Evolutionary conservation across 2,888 invertebrate genomes (phyloP), one percentile per base, ranked within the genome.

Genomic region (Scotopteryx bipunctaria): DNA sequence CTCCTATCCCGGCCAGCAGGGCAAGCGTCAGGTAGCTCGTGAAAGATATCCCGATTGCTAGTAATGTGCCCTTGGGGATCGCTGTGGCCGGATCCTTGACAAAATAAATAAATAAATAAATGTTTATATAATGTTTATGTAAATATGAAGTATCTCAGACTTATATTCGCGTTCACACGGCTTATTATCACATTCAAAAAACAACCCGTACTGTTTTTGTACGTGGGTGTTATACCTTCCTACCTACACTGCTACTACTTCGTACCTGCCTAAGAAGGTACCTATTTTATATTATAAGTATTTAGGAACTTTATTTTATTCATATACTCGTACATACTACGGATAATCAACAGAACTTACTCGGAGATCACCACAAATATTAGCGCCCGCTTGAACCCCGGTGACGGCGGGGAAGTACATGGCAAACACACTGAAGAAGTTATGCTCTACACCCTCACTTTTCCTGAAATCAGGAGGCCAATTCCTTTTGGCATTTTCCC

Each of bases 401-500:
- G 98, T 98, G 0, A 98, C 98, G 5, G 98, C 97, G 0, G 98
- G 98, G 72, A 99, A 99, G 84, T 97, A 99, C 55, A 99, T 96
- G 4, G 97, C 94, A 74, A 98, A 98, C 0, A 98, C 95, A 60
- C 95, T 94, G 85, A 98, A 97, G 82, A 98, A 97, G 61, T 93
- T 90, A 66, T 98, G 94, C 13, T 93, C 77, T 6, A 84, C 71
- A 1, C 91, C 91, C 65, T 95, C 94, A 23, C 93, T 93, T 56
- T 64, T 83, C n/a, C 94, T 91, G 71, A 93, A 96, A 59, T 93
- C 92, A 0, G 94, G 84, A 0, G 71, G 71, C 85, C 93, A 92
- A 73, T 96, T 96, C 6, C 91, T 78, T 52, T 76, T 66, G 44
- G 96, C 93, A 0, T 93, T 91, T 0, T 91, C 81, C 59, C 78